phyloP scores from a whole-genome alignment of 1,140 invertebrate species.

The Papilio glaucus region DNA sequence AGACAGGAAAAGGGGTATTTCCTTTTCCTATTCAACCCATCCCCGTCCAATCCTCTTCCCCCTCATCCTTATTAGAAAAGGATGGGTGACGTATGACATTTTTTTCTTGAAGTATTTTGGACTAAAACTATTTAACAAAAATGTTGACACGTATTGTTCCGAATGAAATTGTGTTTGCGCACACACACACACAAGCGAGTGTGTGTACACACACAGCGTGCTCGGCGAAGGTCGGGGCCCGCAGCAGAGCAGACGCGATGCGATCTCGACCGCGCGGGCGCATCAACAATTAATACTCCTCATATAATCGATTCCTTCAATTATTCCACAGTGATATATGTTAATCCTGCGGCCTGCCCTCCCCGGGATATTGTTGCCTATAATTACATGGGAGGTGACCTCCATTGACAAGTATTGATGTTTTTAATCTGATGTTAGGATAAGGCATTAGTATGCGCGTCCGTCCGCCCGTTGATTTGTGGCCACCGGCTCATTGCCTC shows the following conservation, averaged over 20 bases:
- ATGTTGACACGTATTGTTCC: neutral
- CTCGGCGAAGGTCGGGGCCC: neutral
- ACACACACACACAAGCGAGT: neutral
- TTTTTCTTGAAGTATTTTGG: too few relatives aligned
- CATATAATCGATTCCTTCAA: conserved; percentile 82
- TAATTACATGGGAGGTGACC: conserved; percentile 81
- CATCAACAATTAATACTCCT: conserved; percentile 80
- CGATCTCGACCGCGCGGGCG: conserved; percentile 62
- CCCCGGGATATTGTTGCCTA: conserved; percentile 77
- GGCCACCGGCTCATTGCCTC: conserved; percentile 72
- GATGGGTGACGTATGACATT: too few relatives aligned
- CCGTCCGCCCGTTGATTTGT: conserved; percentile 75
- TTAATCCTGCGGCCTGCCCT: conserved; percentile 72
- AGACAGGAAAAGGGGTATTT: too few relatives aligned
- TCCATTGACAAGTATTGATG: conserved; percentile 82
- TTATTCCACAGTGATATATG: conserved; percentile 79
- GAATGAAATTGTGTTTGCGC: neutral
- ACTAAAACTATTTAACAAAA: too few relatives aligned
- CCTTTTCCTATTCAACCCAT: too few relatives aligned
- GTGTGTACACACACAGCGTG: too few relatives aligned
- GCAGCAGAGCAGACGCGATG: conserved; percentile 48
- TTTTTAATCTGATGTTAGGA: conserved; percentile 82
- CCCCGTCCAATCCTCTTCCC: too few relatives aligned
- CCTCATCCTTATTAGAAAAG: too few relatives aligned
- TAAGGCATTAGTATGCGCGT: conserved; percentile 78